Evolutionary conservation across 2,797 vertebrate species (phyloP).

Genomic region (Tarsius wallacei): DNA sequence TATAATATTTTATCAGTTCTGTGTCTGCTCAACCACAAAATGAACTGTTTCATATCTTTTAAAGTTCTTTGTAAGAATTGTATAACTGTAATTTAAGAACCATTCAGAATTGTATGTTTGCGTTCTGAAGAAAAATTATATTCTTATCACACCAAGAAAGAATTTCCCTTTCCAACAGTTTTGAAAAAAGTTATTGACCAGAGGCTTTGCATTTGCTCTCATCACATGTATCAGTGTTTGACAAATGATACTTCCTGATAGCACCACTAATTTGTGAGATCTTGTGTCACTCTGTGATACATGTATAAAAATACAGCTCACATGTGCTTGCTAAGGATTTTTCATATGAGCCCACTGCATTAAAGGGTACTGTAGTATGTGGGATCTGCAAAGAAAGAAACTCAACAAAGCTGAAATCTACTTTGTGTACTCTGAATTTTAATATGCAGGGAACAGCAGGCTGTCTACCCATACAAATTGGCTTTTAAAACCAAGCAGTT

Average conservation of each 20-base stretch:
- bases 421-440: constrained; percentile 63
- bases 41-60: constrained; percentile 27
- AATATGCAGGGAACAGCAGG: constrained; percentile 63
- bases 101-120: not conserved
- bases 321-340: not conserved
- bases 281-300: not conserved
- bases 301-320: not conserved
- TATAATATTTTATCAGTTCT: not conserved
- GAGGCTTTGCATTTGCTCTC: not conserved
- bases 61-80: not conserved
- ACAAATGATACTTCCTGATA: not conserved
- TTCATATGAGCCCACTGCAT: not conserved
- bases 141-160: not conserved
- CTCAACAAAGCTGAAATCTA: constrained; percentile 64
- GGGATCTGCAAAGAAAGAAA: constrained; percentile 3
- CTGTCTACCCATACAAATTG: constrained; percentile 63
- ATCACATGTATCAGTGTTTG: not conserved
- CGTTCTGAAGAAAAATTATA: not conserved
- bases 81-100: not conserved
- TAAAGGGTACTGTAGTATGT: not conserved
- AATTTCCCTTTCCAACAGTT: not conserved
- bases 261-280: not conserved
- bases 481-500: constrained; percentile 71
- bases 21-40: not conserved
- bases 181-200: not conserved